Evolutionary conservation across 2,113 vertebrate genomes (phyloP).

Genomic region (Spea multiplicata): DNA sequence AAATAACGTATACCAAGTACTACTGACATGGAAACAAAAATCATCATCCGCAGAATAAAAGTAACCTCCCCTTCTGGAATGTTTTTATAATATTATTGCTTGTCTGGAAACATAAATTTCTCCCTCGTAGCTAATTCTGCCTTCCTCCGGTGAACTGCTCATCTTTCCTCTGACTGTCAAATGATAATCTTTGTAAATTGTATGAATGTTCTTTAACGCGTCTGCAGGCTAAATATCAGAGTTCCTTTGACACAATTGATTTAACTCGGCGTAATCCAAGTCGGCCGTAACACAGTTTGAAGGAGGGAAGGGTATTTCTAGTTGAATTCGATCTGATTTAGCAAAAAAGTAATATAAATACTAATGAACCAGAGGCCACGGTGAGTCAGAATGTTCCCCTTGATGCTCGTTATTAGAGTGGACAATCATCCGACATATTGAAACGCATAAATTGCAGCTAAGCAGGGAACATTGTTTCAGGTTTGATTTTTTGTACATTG

Average conservation of each 20-base stretch:
- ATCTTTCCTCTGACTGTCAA: conserved; percentile 10
- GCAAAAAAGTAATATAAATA: conserved; percentile 27
- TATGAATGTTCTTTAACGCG: conserved; percentile 17
- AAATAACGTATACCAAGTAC: too few relatives aligned
- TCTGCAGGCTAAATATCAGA: conserved; percentile 23
- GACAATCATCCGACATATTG: background rate
- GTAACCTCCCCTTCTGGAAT: background rate
- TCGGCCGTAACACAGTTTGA: conserved; percentile 21
- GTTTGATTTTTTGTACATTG: background rate
- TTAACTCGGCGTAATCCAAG: conserved; percentile 21
- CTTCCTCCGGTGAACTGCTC: background rate
- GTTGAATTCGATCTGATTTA: conserved; percentile 29
- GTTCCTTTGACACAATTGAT: conserved; percentile 27
- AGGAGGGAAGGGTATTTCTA: conserved; percentile 21
- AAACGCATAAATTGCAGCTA: background rate
- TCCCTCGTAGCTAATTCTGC: conserved; percentile 10
- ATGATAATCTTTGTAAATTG: conserved; percentile 36
- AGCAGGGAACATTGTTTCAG: background rate
- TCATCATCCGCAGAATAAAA: too few relatives aligned
- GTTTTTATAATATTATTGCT: conserved; percentile 12
- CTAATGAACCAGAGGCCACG: conserved; percentile 31
- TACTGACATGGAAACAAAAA: too few relatives aligned
- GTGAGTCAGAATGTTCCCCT: conserved; percentile 1
- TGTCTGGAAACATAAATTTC: conserved; percentile 20
- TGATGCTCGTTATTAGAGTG: conserved; percentile 11